Evolutionary conservation across 2,113 vertebrate genomes (phyloP).

Genomic region (Ageneiosus marmoratus): DNA sequence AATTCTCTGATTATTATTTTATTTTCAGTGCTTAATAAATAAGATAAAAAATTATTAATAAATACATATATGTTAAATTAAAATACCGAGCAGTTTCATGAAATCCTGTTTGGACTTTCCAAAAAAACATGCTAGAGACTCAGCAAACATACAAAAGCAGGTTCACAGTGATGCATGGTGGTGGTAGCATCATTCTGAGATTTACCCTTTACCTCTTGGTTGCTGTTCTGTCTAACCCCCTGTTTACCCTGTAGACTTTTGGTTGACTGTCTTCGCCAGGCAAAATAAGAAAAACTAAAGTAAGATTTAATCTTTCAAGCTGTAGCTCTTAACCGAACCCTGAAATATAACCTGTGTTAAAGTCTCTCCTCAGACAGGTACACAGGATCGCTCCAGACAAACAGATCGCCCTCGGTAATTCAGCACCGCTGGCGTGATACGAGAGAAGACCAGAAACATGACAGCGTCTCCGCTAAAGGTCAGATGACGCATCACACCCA

Average conservation of each 20-base stretch:
- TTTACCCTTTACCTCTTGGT: not conserved
- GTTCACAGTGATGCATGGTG: not conserved
- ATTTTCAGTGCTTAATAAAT: not conserved
- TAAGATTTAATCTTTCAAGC: not conserved
- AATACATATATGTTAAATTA: no score
- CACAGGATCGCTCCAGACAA: not conserved
- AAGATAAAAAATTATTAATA: not conserved
- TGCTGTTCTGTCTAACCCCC: not conserved
- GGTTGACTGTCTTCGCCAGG: not conserved
- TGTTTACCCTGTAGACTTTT: not conserved
- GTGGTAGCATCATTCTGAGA: not conserved
- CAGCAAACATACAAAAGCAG: not conserved
- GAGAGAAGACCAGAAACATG: not conserved
- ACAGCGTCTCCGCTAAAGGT: conserved; percentile 4
- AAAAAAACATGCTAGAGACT: not conserved
- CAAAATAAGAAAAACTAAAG: no score
- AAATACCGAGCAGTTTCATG: no score
- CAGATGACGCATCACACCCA: not conserved
- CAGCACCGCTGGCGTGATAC: not conserved
- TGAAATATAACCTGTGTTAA: not conserved
- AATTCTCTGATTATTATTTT: not conserved
- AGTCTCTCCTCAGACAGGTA: not conserved
- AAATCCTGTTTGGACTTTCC: not conserved
- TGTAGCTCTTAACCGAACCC: not conserved
- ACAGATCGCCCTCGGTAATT: not conserved